Conservation (phyloP, 2,113 vertebrate genomes). For the Cochlearius cochlearius region DNA sequence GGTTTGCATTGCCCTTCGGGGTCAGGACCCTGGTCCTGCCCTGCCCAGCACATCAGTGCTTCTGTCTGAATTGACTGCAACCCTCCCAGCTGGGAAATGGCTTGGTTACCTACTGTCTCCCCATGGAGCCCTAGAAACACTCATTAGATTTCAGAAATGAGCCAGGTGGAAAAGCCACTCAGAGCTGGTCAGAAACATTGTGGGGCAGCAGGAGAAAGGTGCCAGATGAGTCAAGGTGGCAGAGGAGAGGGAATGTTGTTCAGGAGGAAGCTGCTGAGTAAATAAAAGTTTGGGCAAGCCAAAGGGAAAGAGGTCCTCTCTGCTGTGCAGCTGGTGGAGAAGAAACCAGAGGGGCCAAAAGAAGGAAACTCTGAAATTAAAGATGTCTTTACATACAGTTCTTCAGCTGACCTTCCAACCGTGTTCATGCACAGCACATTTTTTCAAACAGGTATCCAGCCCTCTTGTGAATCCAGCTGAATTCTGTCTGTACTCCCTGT, state of each 20-base stretch:
- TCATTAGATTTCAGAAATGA: not conserved
- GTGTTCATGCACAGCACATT: not conserved
- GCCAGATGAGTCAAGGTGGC: not conserved
- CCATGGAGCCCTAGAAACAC: not conserved
- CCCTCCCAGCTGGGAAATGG: not conserved
- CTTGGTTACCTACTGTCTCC: not conserved
- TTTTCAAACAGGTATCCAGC: not conserved
- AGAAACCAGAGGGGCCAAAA: not conserved
- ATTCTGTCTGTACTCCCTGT: not conserved
- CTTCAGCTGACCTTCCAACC: not conserved
- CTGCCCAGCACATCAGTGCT: not conserved
- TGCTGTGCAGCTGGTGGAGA: not conserved
- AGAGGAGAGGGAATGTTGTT: not conserved
- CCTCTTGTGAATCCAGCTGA: not conserved
- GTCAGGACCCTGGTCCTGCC: not conserved
- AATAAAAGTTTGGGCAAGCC: not conserved
- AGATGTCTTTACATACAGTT: not conserved
- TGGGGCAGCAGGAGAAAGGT: not conserved
- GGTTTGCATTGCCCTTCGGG: not conserved
- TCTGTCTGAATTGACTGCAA: not conserved
- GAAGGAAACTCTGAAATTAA: not conserved
- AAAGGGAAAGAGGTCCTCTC: not conserved
- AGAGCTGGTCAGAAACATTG: not conserved
- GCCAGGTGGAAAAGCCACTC: not conserved
- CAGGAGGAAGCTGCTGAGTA: not conserved